Conservation (phyloP, 2,888 invertebrate species). For the Chrysotoxum bicinctum region DNA sequence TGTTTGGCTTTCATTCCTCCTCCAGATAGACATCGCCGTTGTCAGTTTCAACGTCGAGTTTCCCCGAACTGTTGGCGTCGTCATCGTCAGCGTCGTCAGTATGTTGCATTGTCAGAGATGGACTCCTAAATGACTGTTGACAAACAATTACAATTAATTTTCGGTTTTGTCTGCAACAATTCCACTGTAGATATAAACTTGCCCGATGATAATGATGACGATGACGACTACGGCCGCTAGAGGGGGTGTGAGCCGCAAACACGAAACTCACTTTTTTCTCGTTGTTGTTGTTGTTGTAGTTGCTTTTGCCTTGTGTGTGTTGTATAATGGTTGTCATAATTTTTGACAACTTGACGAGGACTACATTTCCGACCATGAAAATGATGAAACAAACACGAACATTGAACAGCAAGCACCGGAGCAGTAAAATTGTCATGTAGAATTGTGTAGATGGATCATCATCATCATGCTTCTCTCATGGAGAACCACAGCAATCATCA, state of each 20-base stretch:
- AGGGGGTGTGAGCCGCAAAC: slow-evolving; percentile 39
- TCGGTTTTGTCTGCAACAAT: slow-evolving; percentile 53
- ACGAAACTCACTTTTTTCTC: slow-evolving; percentile 43
- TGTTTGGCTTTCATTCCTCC: slow-evolving; percentile 52
- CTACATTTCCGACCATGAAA: slow-evolving; percentile 71
- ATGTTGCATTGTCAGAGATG: slow-evolving; percentile 41
- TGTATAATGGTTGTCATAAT: slow-evolving; percentile 66
- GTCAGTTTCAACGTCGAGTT: background rate
- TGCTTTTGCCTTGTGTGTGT: slow-evolving; percentile 25
- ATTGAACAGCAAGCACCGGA: slow-evolving; percentile 26
- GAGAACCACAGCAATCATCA: slow-evolving; percentile 49
- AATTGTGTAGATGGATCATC: slow-evolving; percentile 64
- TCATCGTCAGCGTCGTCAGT: slow-evolving; percentile 2
- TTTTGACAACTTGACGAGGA: slow-evolving; percentile 70
- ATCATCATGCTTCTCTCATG: slow-evolving; percentile 30
- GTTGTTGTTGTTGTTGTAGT: background rate
- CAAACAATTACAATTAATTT: slow-evolving; percentile 72
- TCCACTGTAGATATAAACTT: slow-evolving; percentile 26
- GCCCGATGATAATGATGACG: slow-evolving; percentile 10
- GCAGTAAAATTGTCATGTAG: slow-evolving; percentile 60
- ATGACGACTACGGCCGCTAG: slow-evolving; percentile 2
- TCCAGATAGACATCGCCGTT: slow-evolving; percentile 41
- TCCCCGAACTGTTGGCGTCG: slow-evolving; percentile 21
- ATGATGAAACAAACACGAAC: slow-evolving; percentile 53
- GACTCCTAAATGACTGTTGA: slow-evolving; percentile 72